Percentiles rank a stretch among this genome's conserved stretches.
Evolutionary conservation across 2,888 invertebrate species (phyloP).

Genomic region (Hofmannophila pseudospretella): DNA sequence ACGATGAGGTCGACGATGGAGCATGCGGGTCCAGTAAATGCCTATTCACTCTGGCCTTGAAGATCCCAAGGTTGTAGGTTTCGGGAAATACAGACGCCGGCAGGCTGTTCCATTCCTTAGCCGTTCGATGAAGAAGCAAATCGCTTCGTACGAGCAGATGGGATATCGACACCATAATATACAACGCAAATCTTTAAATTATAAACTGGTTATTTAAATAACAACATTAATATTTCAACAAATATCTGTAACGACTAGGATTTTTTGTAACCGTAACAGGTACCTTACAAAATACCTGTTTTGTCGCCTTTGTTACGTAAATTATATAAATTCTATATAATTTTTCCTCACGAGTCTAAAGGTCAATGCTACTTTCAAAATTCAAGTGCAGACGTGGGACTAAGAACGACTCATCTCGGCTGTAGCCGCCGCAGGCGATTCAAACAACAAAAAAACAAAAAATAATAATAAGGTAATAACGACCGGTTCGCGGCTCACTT

Average conservation of each 20-base stretch:
- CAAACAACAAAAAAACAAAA: constrained; percentile 9
- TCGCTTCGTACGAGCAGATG: too few relatives aligned
- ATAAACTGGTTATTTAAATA: neutral
- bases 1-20: too few relatives aligned
- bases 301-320: neutral
- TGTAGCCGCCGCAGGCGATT: constrained; percentile 9
- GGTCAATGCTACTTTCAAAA: constrained; percentile 21
- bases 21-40: too few relatives aligned
- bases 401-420: constrained; percentile 1
- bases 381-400: constrained; percentile 16
- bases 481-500: constrained; percentile 24
- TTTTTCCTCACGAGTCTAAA: constrained; percentile 9
- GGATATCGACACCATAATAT: too few relatives aligned
- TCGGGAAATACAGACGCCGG: too few relatives aligned
- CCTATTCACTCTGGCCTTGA: too few relatives aligned
- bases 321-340: constrained; percentile 6
- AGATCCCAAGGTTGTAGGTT: too few relatives aligned
- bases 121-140: too few relatives aligned
- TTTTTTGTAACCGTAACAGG: neutral
- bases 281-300: neutral
- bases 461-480: constrained; percentile 5
- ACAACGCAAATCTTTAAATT: neutral
- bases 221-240: neutral
- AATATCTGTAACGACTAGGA: neutral
- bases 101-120: too few relatives aligned